Percentiles rank a stretch among this genome's conserved stretches.
Conservation (phyloP, 2,797 vertebrate genomes). For the Sebastes wilsoni region DNA sequence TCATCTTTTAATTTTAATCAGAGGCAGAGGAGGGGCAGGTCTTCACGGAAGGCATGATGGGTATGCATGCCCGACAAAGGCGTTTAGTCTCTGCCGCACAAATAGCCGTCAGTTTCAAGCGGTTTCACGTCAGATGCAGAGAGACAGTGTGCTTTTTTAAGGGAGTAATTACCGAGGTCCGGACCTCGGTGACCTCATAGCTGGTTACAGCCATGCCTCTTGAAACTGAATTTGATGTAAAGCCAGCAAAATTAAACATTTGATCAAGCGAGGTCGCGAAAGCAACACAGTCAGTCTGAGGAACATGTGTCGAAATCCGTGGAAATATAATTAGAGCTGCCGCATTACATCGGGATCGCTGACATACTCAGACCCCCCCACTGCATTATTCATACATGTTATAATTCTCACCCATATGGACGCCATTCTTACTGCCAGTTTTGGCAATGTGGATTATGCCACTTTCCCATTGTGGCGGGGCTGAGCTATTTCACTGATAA, state of each 20-base stretch:
- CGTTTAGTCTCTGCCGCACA: neutral
- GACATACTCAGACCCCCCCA: constrained; percentile 36
- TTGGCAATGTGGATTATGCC: constrained; percentile 47
- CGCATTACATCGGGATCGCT: constrained; percentile 24
- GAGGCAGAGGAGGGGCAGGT: neutral
- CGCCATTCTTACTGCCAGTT: constrained; percentile 43
- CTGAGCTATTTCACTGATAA: constrained; percentile 75
- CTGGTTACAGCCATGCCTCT: neutral
- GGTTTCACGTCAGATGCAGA: neutral
- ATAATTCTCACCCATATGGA: constrained; percentile 62
- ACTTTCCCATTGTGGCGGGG: constrained; percentile 53
- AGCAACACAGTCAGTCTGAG: constrained; percentile 51
- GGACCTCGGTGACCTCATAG: neutral
- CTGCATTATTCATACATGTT: constrained; percentile 66
- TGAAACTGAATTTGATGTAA: constrained; percentile 35
- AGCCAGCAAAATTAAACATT: constrained; percentile 60
- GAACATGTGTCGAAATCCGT: constrained; percentile 56
- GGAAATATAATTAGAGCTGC: constrained; percentile 61
- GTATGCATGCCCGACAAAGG: neutral
- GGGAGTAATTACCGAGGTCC: neutral
- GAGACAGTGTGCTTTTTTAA: neutral
- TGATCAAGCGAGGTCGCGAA: constrained; percentile 46
- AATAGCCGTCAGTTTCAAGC: neutral
- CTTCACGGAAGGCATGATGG: neutral
- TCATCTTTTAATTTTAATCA: neutral